phyloP scores from a whole-genome alignment of 2,113 vertebrate species.

The Perognathus longimembris region DNA sequence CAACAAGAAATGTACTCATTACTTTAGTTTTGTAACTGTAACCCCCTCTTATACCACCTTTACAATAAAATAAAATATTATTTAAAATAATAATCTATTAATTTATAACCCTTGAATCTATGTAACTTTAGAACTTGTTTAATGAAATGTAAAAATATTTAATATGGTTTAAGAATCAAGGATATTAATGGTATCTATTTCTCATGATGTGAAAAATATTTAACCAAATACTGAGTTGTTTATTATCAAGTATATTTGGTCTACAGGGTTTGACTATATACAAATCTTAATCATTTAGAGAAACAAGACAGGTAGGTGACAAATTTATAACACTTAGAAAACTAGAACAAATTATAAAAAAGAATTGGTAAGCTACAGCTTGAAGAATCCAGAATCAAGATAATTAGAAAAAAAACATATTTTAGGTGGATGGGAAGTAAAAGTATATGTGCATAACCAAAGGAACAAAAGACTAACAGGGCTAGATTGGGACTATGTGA shows the following conservation, averaged over 20 bases:
- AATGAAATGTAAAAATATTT: not conserved
- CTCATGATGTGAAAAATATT: conserved; percentile 9
- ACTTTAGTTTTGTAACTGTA: too few relatives aligned
- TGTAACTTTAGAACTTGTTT: not conserved
- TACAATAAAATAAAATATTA: too few relatives aligned
- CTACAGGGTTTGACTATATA: not conserved
- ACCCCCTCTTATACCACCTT: too few relatives aligned
- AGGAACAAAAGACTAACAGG: fast-evolving
- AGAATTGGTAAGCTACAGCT: not conserved
- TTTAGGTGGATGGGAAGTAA: not conserved
- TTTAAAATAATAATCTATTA: not conserved
- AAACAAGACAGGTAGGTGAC: not conserved
- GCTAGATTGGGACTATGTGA: fast-evolving
- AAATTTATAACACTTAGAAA: not conserved
- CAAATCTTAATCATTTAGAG: not conserved
- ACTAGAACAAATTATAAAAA: not conserved
- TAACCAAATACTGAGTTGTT: not conserved
- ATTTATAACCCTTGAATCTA: not conserved
- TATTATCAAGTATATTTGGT: not conserved
- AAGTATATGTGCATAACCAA: too few relatives aligned
- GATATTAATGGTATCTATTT: not conserved
- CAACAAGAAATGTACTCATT: too few relatives aligned
- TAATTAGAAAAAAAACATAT: not conserved
- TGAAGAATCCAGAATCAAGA: not conserved
- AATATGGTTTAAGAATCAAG: not conserved